These are phyloP conservation scores for Nipponia nippon DNA, from an alignment of 2,113 vertebrate genomes.

Conservation along the genomic window DNA sequence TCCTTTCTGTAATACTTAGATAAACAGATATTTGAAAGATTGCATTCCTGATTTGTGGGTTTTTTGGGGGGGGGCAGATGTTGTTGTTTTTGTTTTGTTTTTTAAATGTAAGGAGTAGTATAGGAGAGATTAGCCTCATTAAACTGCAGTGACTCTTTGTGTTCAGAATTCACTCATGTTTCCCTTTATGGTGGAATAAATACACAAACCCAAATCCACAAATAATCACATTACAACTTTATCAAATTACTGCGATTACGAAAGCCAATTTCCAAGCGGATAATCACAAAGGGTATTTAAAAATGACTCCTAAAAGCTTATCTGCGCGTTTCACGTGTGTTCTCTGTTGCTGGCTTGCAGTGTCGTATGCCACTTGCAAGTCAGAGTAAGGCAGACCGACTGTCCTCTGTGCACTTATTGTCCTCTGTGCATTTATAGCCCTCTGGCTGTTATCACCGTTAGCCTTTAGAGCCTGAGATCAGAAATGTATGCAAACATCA, in stretches of 20 bases:
- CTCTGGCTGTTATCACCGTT: not conserved
- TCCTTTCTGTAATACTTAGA: not conserved
- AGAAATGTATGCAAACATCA: not conserved
- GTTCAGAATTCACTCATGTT: not conserved
- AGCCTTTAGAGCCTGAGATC: not conserved
- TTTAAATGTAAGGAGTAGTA: not conserved
- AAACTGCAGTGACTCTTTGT: not conserved
- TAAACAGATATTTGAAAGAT: not conserved
- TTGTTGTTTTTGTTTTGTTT: not conserved
- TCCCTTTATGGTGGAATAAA: not conserved
- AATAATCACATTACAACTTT: not conserved
- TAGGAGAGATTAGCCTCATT: not conserved
- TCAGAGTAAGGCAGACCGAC: not conserved
- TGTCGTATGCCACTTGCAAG: not conserved
- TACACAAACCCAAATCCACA: not conserved
- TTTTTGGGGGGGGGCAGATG: no score
- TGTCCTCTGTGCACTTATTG: not conserved
- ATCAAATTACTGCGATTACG: not conserved
- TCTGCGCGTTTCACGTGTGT: not conserved
- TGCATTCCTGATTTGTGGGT: not conserved
- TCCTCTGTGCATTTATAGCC: not conserved
- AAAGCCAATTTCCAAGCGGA: not conserved
- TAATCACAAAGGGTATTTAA: not conserved
- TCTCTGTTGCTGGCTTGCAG: not conserved
- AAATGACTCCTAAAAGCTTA: not conserved